These are phyloP conservation scores for Anoplius nigerrimus DNA, from an alignment of 2,888 invertebrate genomes.

Conservation along the genomic window DNA sequence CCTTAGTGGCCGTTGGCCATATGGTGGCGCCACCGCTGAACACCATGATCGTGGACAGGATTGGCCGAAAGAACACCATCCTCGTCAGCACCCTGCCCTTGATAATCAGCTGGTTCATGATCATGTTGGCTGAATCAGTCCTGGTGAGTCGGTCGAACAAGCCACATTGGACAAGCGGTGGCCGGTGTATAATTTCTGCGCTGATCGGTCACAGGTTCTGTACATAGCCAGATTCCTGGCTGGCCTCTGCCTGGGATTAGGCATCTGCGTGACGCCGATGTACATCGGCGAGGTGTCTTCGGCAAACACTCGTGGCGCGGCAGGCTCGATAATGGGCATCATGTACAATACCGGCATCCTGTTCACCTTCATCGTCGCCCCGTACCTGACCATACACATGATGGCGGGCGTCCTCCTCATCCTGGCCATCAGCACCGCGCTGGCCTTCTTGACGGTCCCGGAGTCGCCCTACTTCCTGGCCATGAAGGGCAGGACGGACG, in stretches of 20 bases:
- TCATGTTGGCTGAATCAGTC: conserved; percentile 48
- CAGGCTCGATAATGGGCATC: conserved; percentile 79
- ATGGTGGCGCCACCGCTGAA: conserved; percentile 50
- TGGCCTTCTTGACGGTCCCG: conserved; percentile 74
- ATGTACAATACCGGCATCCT: conserved; percentile 73
- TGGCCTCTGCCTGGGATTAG: conserved; percentile 52
- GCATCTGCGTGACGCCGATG: conserved; percentile 49
- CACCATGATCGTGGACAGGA: conserved; percentile 49
- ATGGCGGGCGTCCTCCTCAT: conserved; percentile 63
- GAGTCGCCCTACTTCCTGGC: conserved; percentile 76
- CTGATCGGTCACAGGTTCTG: too few relatives aligned
- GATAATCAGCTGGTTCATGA: conserved; percentile 53
- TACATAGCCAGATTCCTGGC: conserved; percentile 53
- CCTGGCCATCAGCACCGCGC: conserved; percentile 66
- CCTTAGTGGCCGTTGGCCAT: conserved; percentile 51
- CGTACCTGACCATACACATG: conserved; percentile 54
- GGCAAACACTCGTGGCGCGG: conserved; percentile 76
- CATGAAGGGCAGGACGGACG: conserved; percentile 63
- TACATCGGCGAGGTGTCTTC: conserved; percentile 63
- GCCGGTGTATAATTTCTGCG: too few relatives aligned
- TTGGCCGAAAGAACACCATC: conserved; percentile 57
- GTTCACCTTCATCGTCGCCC: conserved; percentile 57
- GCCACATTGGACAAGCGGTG: too few relatives aligned
- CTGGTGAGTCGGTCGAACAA: conserved; percentile 49
- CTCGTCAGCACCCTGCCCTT: conserved; percentile 52